phyloP scores from a whole-genome alignment of 2,797 vertebrate species.

The Etheostoma nigrum region DNA sequence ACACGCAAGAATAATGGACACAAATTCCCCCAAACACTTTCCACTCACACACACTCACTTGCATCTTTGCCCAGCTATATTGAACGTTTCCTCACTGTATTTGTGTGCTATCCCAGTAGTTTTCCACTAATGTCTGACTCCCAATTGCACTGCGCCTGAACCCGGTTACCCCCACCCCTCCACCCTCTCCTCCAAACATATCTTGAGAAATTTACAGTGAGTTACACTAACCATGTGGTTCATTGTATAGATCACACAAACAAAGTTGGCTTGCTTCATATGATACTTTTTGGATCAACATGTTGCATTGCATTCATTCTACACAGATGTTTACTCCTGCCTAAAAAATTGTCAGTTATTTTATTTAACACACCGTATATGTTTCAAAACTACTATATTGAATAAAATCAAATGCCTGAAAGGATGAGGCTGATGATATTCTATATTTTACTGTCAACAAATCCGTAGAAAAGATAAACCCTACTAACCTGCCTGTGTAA shows the following conservation, averaged over 20 bases:
- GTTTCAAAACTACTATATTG: not conserved
- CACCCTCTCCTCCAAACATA: slow-evolving; percentile 39
- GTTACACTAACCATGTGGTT: not conserved
- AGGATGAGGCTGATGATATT: not conserved
- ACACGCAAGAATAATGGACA: slow-evolving; percentile 1
- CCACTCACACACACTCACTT: not conserved
- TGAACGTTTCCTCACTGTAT: slow-evolving; percentile 39
- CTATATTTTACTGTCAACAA: not conserved
- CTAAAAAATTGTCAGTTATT: not conserved
- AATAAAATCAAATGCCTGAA: not conserved
- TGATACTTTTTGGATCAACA: slow-evolving; percentile 19
- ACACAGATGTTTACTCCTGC: not conserved
- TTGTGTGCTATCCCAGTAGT: slow-evolving; percentile 65
- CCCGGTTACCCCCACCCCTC: slow-evolving; percentile 20
- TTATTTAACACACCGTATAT: not conserved
- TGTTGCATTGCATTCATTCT: slow-evolving; percentile 3
- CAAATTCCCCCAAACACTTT: not conserved
- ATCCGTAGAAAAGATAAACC: not conserved
- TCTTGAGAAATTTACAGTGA: slow-evolving; percentile 51
- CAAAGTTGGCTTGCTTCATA: not conserved
- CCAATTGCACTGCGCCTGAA: slow-evolving; percentile 63
- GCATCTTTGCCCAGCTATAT: slow-evolving; percentile 23
- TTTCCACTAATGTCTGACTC: slow-evolving; percentile 78
- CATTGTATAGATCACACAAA: slow-evolving; percentile 7
- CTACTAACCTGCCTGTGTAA: not conserved